Percentiles rank a stretch among this genome's conserved stretches.
phyloP scores from a whole-genome alignment of 2,797 vertebrate genomes.

The Bradypus variegatus region DNA sequence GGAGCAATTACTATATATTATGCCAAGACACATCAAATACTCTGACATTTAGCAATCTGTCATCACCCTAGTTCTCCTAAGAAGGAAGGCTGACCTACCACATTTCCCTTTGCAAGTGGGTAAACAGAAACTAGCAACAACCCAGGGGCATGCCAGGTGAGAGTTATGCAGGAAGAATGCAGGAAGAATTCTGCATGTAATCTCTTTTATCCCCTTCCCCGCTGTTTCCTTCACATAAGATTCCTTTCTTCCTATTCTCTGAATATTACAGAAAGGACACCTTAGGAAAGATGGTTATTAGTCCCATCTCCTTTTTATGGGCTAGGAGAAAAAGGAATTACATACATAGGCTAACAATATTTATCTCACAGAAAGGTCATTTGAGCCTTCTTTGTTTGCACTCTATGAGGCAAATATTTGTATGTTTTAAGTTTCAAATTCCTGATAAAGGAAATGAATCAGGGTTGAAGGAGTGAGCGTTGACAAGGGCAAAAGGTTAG shows the following conservation, averaged over 20 bases:
- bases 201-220: not conserved
- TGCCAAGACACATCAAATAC: not conserved
- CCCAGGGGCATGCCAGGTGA: not conserved
- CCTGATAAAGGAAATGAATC: not conserved
- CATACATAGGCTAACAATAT: not conserved
- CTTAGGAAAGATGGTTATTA: not conserved
- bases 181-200: not conserved
- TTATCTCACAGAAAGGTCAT: constrained; percentile 3
- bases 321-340: not conserved
- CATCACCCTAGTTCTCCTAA: not conserved
- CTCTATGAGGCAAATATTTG: constrained; percentile 21
- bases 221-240: not conserved
- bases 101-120: constrained; percentile 27
- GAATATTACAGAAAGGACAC: constrained; percentile 1
- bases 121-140: constrained; percentile 37
- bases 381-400: constrained; percentile 3
- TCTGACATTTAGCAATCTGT: constrained; percentile 7
- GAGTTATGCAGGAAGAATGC: not conserved
- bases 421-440: constrained; percentile 11
- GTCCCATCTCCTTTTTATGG: not conserved
- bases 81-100: constrained; percentile 37
- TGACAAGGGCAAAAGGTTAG: not conserved
- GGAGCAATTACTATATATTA: not conserved
- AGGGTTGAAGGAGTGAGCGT: not conserved
- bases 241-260: not conserved